phyloP scores from a whole-genome alignment of 2,888 invertebrate species.

The Leucoma salicis region DNA sequence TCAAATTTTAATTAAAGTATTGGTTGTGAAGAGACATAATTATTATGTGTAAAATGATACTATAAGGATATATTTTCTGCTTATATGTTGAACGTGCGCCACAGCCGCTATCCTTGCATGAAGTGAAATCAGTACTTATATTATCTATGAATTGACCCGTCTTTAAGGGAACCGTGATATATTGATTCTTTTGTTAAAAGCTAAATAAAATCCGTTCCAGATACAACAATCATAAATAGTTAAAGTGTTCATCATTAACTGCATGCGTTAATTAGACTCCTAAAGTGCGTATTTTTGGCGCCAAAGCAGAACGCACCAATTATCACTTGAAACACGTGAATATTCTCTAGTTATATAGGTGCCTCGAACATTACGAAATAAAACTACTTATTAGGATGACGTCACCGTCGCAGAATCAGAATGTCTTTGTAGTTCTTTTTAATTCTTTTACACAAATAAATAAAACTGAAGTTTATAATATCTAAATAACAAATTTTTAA shows the following conservation, averaged over 20 bases:
- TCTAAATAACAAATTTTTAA: too few relatives aligned
- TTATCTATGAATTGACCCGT: too few relatives aligned
- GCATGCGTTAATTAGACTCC: background rate
- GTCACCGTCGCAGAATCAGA: slow-evolving; percentile 12
- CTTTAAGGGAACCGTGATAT: too few relatives aligned
- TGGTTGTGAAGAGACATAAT: background rate
- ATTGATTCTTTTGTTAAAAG: too few relatives aligned
- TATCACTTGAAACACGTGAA: slow-evolving; percentile 22
- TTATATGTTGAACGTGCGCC: background rate
- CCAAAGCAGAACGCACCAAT: slow-evolving; percentile 34
- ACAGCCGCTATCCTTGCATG: background rate
- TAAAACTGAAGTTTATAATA: too few relatives aligned
- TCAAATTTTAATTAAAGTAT: slow-evolving; percentile 16
- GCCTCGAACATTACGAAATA: too few relatives aligned
- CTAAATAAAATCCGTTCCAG: too few relatives aligned
- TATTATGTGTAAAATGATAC: background rate
- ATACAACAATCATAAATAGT: background rate
- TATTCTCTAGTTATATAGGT: slow-evolving; percentile 27
- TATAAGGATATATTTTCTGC: background rate
- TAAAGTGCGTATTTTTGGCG: slow-evolving; percentile 15
- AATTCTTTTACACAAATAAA: too few relatives aligned
- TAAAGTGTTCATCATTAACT: background rate
- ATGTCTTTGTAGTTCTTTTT: too few relatives aligned
- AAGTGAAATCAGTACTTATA: too few relatives aligned
- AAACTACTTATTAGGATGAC: slow-evolving; percentile 15